Percentiles rank a stretch among this genome's conserved stretches.
These are phyloP conservation scores for Channa striata DNA, from an alignment of 2,797 vertebrate genomes.

Conservation along the genomic window DNA sequence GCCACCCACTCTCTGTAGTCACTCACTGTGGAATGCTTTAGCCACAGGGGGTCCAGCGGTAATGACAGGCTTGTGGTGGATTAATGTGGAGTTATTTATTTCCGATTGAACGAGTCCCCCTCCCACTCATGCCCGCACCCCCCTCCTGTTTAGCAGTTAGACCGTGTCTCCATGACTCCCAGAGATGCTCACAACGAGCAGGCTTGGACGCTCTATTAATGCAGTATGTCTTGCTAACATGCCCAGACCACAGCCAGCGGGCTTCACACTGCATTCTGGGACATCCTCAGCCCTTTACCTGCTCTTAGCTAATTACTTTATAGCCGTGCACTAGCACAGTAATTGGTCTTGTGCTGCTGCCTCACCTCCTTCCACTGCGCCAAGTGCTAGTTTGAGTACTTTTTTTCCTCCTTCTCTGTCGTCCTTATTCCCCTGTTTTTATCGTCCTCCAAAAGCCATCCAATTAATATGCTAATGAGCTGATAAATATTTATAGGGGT, in stretches of 20 bases:
- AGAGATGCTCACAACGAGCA: slow-evolving; percentile 51
- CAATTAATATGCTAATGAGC: slow-evolving; percentile 99
- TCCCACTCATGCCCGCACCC: slow-evolving; percentile 31
- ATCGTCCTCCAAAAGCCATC: slow-evolving; percentile 89
- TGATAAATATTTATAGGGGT: slow-evolving; percentile 99
- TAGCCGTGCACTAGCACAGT: slow-evolving; percentile 64
- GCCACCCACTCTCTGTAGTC: slow-evolving; percentile 74
- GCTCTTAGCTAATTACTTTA: slow-evolving; percentile 84
- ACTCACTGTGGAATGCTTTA: slow-evolving; percentile 79
- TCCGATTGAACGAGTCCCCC: slow-evolving; percentile 73
- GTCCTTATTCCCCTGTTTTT: slow-evolving; percentile 82
- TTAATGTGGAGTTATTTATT: slow-evolving; percentile 86
- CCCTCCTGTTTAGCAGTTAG: slow-evolving; percentile 27
- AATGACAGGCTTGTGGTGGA: slow-evolving; percentile 80
- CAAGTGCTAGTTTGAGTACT: slow-evolving; percentile 79
- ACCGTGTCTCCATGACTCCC: slow-evolving; percentile 64
- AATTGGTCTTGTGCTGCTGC: slow-evolving; percentile 84
- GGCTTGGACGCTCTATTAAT: slow-evolving; percentile 60
- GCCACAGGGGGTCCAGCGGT: slow-evolving; percentile 81
- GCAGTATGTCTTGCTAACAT: slow-evolving; percentile 81
- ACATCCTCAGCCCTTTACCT: slow-evolving; percentile 76
- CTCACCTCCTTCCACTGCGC: slow-evolving; percentile 62
- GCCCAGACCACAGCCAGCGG: slow-evolving; percentile 82
- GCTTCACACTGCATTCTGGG: slow-evolving; percentile 87
- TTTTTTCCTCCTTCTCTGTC: slow-evolving; percentile 60